These are phyloP conservation scores for Aldrovandia affinis DNA, from an alignment of 2,797 vertebrate genomes.

Conservation along the genomic window DNA sequence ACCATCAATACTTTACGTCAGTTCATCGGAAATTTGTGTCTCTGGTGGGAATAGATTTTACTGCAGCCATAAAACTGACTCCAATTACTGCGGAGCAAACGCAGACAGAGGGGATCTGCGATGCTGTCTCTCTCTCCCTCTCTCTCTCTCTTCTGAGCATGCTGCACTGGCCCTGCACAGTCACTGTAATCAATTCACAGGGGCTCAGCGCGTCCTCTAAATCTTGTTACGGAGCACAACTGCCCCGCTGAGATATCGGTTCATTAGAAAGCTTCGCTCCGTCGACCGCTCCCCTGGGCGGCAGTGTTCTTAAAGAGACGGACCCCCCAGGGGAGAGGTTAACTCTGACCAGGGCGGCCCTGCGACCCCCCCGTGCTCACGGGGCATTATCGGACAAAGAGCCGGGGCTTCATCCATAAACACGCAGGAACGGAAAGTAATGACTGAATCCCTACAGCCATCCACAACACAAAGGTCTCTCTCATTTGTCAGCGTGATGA, in stretches of 20 bases:
- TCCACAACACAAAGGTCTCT: background rate
- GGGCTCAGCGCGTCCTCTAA: background rate
- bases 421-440: background rate
- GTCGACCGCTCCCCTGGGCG: background rate
- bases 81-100: constrained; percentile 24
- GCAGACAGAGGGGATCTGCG: background rate
- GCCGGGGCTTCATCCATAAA: background rate
- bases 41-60: constrained; percentile 8
- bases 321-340: background rate
- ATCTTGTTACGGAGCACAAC: constrained; percentile 10
- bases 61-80: constrained; percentile 30
- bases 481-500: background rate
- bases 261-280: constrained; percentile 4
- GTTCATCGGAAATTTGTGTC: background rate
- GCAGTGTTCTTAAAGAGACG: background rate
- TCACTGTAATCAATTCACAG: background rate
- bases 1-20: background rate
- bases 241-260: background rate
- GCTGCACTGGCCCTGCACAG: background rate
- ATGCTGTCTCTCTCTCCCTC: too few species aligned
- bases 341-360: background rate
- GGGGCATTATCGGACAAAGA: background rate
- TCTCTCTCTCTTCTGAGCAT: background rate
- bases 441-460: background rate
- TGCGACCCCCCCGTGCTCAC: background rate